Conservation (phyloP, 37 sponge, comb jelly and placozoan species). For the Agelas oroides region DNA sequence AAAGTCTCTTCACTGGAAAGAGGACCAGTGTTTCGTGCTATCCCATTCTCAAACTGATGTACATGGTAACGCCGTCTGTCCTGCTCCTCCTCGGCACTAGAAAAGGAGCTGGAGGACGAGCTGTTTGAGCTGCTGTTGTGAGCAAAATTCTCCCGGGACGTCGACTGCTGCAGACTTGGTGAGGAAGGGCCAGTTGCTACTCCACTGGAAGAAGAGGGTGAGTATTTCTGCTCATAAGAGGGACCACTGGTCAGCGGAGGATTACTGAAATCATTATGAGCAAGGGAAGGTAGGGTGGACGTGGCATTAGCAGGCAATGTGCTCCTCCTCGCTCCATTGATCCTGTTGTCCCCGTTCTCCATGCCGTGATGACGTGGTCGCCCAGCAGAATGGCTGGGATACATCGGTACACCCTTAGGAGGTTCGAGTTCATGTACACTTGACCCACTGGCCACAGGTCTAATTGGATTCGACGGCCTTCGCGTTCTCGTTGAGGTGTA, state of each 20-base stretch:
- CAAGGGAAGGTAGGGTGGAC: no score
- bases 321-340: background rate
- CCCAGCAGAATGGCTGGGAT: conserved; percentile 44
- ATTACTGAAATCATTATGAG: background rate
- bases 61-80: no score
- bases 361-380: background rate
- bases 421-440: background rate
- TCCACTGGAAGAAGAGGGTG: conserved; percentile 64
- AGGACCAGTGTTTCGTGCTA: background rate
- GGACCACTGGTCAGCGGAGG: background rate
- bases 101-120: conserved; percentile 16
- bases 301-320: background rate
- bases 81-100: conserved; percentile 35
- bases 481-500: conserved; percentile 26
- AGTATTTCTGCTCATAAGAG: conserved; percentile 45
- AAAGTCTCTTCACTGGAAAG: background rate
- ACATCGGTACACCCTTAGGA: conserved; percentile 15
- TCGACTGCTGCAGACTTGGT: conserved; percentile 5
- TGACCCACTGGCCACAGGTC: conserved; percentile 44
- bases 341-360: background rate
- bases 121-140: conserved; percentile 14
- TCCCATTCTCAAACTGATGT: background rate
- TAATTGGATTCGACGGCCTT: background rate
- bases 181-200: conserved; percentile 54
- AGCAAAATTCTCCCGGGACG: background rate